A percentile compares a stretch with the other conserved stretches of the same genome.
phyloP scores from a whole-genome alignment of 2,113 vertebrate species.

The Peromyscus leucopus region DNA sequence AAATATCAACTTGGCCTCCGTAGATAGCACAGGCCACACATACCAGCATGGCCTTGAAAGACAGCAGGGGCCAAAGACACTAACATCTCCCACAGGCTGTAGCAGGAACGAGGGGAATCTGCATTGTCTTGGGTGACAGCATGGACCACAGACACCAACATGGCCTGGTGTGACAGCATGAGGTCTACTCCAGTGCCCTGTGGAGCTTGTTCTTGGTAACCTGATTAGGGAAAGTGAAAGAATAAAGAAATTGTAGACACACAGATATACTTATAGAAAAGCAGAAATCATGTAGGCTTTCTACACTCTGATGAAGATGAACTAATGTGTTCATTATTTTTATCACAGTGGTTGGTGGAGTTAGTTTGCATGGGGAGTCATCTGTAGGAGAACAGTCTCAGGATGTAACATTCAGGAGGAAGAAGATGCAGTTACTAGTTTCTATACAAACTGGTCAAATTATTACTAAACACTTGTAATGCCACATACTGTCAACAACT shows the following conservation, averaged over 20 bases:
- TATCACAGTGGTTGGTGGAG: neutral
- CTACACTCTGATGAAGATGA: neutral
- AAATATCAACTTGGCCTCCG: neutral
- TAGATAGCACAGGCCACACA: too few relatives aligned
- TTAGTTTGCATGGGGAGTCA: neutral
- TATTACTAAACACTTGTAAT: neutral
- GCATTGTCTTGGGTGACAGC: neutral
- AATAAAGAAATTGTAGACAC: neutral
- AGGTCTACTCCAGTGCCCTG: neutral
- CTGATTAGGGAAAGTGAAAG: neutral
- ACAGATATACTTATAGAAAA: neutral
- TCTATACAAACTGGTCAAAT: neutral
- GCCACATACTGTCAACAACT: neutral
- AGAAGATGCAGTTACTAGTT: neutral
- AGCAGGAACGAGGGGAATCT: neutral
- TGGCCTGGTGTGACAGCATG: too few relatives aligned
- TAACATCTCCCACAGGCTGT: neutral
- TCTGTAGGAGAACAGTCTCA: neutral
- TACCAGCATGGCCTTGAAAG: neutral
- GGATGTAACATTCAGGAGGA: too few relatives aligned
- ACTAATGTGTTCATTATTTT: neutral
- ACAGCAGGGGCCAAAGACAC: neutral
- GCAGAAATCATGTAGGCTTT: neutral
- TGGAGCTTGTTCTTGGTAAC: neutral
- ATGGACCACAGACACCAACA: neutral